Evolutionary conservation across 2,797 vertebrate species (phyloP), one percentile per base, ranked within the genome.

Genomic region (Spinus olivaceus): DNA sequence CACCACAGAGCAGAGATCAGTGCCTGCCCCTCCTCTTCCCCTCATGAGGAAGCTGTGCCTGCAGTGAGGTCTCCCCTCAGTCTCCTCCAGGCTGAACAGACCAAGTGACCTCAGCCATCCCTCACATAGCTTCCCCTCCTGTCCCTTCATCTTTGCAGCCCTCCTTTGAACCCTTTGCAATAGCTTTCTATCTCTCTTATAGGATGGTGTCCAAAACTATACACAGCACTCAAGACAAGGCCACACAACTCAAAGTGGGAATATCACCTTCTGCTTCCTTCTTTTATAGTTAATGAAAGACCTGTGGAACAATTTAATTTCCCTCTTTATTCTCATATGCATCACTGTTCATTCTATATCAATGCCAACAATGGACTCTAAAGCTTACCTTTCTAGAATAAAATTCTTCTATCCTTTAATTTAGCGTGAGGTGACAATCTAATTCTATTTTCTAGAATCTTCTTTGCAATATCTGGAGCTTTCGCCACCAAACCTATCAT

Each of bases 21-120:
- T 5, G 8, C 1, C 30, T 12, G 4, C 2, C 12, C 12, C 12
- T 66, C 17, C 21, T 47, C 33, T 35, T 53, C 30, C 30, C 30
- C 10, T 35, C 32, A 23, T 0, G 0, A 60, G 33, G 22, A 67
- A 32, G 6, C 1, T 60, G 8, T 7, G 32, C 8, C 10, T 12
- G 8, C 14, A 39, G 0, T 22, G 25, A 13, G 14, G 1, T 47
- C 4, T 60, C 6, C 4, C 12, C 33, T 60, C 41, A 35, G 10
- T 27, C 47, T 73, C 25, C 22, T 51, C 17, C 22, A 17, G 27
- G 19, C 8, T 67, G 41, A 74, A 23, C 33, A 47, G 27, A 28
- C 7, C 22, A 20, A 28, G 22, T 2, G 33, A 41, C 22, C 33
- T 35, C 33, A 54, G 14, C 8, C 3, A 16, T 2, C 5, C 9